These are phyloP conservation scores for Dipodomys ordii DNA, from an alignment of 2,113 vertebrate genomes.

Conservation along the genomic window DNA sequence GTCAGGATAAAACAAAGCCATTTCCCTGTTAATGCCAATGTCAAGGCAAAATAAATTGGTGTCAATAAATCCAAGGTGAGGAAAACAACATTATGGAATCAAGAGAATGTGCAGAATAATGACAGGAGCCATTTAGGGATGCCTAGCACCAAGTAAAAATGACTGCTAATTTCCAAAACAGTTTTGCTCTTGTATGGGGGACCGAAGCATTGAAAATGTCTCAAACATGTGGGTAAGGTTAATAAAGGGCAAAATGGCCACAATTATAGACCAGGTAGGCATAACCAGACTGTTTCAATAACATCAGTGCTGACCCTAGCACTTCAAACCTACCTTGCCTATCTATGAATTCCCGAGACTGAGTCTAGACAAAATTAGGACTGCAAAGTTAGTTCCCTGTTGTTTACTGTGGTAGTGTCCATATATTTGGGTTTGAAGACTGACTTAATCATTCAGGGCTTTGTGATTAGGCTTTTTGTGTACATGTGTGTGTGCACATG, in stretches of 20 bases:
- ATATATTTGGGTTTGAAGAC: not conserved
- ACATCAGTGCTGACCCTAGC: not conserved
- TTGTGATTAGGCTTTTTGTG: no score
- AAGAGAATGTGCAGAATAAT: conserved; percentile 60
- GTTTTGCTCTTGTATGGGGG: not conserved
- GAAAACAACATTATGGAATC: conserved; percentile 66
- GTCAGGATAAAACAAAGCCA: conserved; percentile 74
- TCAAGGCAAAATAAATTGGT: conserved; percentile 79
- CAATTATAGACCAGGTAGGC: not conserved
- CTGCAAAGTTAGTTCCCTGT: not conserved
- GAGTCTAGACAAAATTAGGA: not conserved
- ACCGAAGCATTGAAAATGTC: conserved; percentile 28
- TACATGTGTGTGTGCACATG: no score
- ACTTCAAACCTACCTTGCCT: not conserved
- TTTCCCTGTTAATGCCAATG: conserved; percentile 75
- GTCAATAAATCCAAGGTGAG: conserved; percentile 80
- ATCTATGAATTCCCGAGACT: not conserved
- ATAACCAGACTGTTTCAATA: not conserved
- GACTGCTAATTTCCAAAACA: conserved; percentile 67
- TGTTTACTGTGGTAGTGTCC: not conserved
- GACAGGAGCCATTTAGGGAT: conserved; percentile 66
- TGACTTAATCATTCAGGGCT: not conserved
- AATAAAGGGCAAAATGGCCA: conserved; percentile 28
- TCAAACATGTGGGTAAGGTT: not conserved
- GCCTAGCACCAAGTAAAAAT: conserved; percentile 21